Evolutionary conservation across 2,888 invertebrate species (phyloP).

Genomic region (Lasioglossum morio): DNA sequence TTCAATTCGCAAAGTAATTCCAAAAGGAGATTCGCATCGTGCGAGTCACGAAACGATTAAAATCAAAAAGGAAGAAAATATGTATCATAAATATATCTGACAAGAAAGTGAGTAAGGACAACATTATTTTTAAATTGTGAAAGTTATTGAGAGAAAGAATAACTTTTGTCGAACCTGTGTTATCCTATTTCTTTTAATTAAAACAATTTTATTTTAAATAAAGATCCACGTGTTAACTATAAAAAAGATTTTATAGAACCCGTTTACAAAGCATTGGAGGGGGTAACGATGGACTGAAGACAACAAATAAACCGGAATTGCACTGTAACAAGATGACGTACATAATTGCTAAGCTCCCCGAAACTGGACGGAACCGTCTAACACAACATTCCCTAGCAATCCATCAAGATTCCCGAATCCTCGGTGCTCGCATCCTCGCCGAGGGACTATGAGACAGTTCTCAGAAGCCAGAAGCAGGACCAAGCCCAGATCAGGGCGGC

Average conservation of each 20-base stretch:
- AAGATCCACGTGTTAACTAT: neutral
- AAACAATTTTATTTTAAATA: neutral
- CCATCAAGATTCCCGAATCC: constrained; percentile 11
- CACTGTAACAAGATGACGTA: neutral
- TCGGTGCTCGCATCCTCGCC: neutral
- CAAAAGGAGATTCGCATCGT: neutral
- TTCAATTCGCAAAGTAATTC: neutral
- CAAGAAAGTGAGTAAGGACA: no score
- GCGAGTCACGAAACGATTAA: neutral
- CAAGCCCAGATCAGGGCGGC: neutral
- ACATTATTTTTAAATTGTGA: neutral
- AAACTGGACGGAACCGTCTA: neutral
- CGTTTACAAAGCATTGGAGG: neutral
- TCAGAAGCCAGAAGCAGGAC: constrained; percentile 12
- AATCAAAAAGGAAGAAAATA: neutral
- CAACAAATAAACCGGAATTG: neutral
- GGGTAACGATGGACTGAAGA: neutral
- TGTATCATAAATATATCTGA: neutral
- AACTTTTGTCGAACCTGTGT: no score
- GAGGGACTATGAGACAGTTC: neutral
- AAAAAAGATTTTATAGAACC: neutral
- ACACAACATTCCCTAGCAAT: neutral
- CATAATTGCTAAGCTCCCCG: neutral
- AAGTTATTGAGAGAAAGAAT: neutral
- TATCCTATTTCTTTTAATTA: no score